These are phyloP conservation scores for Toxotes chatareus DNA, from an alignment of 2,113 vertebrate genomes.

Conservation along the genomic window DNA sequence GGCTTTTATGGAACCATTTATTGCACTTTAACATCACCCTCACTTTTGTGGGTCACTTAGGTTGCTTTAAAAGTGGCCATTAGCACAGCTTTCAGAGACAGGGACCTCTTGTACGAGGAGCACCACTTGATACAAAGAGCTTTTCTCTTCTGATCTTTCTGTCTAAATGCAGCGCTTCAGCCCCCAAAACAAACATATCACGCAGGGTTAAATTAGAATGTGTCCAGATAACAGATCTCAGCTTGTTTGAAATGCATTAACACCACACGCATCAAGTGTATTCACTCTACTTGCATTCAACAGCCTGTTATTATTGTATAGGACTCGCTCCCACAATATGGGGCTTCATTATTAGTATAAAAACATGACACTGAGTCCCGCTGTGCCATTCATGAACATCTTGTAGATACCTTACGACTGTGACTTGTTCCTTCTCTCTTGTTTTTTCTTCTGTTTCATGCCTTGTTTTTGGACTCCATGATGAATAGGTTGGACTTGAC, in stretches of 20 bases:
- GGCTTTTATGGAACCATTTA: slow-evolving; percentile 81
- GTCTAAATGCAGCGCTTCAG: slow-evolving; percentile 39
- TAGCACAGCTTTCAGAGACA: slow-evolving; percentile 68
- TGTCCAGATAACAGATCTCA: slow-evolving; percentile 50
- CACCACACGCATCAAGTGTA: slow-evolving; percentile 12
- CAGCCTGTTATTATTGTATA: slow-evolving; percentile 48
- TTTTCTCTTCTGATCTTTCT: slow-evolving; percentile 37
- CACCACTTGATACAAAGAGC: slow-evolving; percentile 59
- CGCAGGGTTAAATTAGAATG: slow-evolving; percentile 63
- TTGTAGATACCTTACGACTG: background rate
- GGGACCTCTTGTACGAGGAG: slow-evolving; percentile 41
- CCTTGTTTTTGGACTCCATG: slow-evolving; percentile 4
- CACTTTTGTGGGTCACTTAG: slow-evolving; percentile 74
- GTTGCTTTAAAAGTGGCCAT: slow-evolving; percentile 74
- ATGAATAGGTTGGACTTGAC: slow-evolving; percentile 47
- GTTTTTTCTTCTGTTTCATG: slow-evolving; percentile 12
- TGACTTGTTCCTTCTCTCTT: background rate
- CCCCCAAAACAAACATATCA: slow-evolving; percentile 68
- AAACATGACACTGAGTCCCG: slow-evolving; percentile 4
- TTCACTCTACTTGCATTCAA: slow-evolving; percentile 14
- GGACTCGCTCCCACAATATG: slow-evolving; percentile 19
- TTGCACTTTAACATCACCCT: slow-evolving; percentile 75
- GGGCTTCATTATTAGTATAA: slow-evolving; percentile 6
- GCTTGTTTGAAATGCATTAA: slow-evolving; percentile 63
- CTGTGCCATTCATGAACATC: slow-evolving; percentile 4